Evolutionary conservation across 2,113 vertebrate genomes (phyloP).

Genomic region (Hyla sarda): DNA sequence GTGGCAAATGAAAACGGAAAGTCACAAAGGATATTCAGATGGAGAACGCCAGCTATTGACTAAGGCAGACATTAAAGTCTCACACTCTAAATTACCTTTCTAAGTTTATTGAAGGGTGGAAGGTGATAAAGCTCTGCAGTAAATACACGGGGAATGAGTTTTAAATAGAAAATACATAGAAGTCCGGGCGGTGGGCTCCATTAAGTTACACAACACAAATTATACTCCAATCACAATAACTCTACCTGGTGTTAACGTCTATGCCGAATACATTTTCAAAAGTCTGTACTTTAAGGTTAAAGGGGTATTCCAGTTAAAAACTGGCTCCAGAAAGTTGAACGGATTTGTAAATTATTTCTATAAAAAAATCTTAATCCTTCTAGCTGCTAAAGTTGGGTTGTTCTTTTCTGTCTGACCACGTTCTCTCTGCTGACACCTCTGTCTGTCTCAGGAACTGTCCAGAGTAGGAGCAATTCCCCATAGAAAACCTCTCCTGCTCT

Average conservation of each 20-base stretch:
- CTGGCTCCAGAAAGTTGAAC: too few species aligned
- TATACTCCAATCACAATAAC: background rate
- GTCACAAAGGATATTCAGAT: slow-evolving; percentile 45
- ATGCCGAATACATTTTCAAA: too few species aligned
- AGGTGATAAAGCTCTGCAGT: slow-evolving; percentile 28
- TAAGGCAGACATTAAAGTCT: background rate
- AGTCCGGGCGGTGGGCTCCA: slow-evolving; percentile 9
- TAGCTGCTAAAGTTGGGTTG: too few species aligned
- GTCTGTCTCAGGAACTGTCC: too few species aligned
- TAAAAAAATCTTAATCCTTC: too few species aligned
- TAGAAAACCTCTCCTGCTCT: too few species aligned
- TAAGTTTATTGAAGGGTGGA: slow-evolving; percentile 29
- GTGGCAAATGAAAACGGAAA: slow-evolving; percentile 21
- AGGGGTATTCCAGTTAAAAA: too few species aligned
- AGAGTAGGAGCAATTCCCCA: too few species aligned
- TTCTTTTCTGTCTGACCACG: too few species aligned
- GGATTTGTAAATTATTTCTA: too few species aligned
- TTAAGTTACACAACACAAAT: slow-evolving; percentile 26
- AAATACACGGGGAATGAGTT: slow-evolving; percentile 16
- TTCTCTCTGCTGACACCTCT: too few species aligned
- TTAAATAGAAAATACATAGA: slow-evolving; percentile 39
- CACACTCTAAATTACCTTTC: slow-evolving; percentile 33
- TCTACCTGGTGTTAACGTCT: background rate
- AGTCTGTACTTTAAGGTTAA: too few species aligned
- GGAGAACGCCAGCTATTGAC: slow-evolving; percentile 26